Percentiles rank a stretch among this genome's conserved stretches.
phyloP scores from a whole-genome alignment of 2,113 vertebrate species.

The Entomyzon cyanotis region DNA sequence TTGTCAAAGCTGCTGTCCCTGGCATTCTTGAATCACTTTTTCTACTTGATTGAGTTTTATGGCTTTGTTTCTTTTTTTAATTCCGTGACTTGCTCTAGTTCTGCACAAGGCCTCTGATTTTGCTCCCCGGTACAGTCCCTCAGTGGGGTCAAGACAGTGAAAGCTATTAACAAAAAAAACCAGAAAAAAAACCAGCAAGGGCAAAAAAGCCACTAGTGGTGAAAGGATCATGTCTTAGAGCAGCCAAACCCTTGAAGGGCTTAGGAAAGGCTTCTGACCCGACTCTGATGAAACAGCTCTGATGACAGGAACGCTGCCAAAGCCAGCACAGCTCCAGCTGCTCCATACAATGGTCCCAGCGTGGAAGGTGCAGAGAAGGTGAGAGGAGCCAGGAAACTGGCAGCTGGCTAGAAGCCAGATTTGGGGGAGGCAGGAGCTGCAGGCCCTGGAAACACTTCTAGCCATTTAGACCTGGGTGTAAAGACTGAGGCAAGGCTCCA shows the following conservation, averaged over 20 bases:
- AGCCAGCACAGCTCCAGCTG: fast-evolving
- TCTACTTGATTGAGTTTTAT: neutral
- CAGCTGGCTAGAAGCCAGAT: neutral
- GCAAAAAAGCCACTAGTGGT: neutral
- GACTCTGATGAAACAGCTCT: neutral
- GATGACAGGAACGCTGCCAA: neutral
- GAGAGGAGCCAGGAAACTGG: neutral
- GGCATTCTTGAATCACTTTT: neutral
- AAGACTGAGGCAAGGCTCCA: neutral
- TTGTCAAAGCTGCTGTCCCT: neutral
- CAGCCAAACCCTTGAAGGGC: neutral
- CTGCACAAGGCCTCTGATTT: neutral
- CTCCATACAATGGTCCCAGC: neutral
- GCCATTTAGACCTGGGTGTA: fast-evolving
- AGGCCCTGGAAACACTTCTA: neutral
- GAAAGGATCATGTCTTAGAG: neutral
- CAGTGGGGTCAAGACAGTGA: neutral
- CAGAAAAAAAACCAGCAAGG: neutral
- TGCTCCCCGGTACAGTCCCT: neutral
- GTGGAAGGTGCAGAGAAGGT: neutral
- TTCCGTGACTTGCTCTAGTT: neutral
- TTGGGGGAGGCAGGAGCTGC: fast-evolving
- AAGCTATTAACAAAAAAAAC: neutral
- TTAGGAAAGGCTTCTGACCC: neutral
- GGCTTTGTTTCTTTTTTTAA: neutral